A percentile compares a stretch with the other conserved stretches of the same genome.
These are phyloP conservation scores for Aythya baeri DNA, from an alignment of 2,113 vertebrate species.

Conservation along the genomic window DNA sequence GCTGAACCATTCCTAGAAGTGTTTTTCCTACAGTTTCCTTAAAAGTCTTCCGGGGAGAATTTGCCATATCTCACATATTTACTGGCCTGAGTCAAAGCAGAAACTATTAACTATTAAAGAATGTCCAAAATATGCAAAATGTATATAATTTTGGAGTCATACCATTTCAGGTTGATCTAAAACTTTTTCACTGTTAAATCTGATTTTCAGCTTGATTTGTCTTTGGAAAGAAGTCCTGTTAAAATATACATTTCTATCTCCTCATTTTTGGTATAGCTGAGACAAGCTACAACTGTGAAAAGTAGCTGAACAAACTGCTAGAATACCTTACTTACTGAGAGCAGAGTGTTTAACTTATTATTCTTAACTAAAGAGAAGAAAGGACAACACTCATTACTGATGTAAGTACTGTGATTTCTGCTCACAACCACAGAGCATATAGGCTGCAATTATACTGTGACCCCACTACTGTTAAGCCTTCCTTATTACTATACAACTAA, in stretches of 20 bases:
- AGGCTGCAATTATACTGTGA: not conserved
- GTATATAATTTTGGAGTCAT: not conserved
- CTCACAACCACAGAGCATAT: not conserved
- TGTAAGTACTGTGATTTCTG: not conserved
- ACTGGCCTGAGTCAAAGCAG: not conserved
- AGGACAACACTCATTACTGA: not conserved
- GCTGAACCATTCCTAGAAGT: not conserved
- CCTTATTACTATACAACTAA: not conserved
- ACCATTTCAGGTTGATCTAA: not conserved
- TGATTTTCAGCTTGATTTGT: not conserved
- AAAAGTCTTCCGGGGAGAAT: not conserved
- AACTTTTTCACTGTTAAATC: not conserved
- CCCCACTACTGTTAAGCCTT: not conserved
- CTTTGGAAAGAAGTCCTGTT: not conserved
- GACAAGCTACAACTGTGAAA: constrained; percentile 53
- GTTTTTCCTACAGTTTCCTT: not conserved
- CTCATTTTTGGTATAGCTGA: constrained; percentile 34
- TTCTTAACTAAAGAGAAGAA: not conserved
- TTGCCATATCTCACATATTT: not conserved
- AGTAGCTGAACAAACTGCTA: constrained; percentile 20
- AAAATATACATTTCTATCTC: constrained; percentile 33
- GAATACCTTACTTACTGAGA: not conserved
- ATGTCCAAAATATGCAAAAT: not conserved
- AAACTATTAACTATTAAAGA: not conserved
- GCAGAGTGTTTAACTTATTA: not conserved